Base-by-base conservation (phyloP, 2,797 vertebrate genomes). In the Leptatherina wallacei region DNA sequence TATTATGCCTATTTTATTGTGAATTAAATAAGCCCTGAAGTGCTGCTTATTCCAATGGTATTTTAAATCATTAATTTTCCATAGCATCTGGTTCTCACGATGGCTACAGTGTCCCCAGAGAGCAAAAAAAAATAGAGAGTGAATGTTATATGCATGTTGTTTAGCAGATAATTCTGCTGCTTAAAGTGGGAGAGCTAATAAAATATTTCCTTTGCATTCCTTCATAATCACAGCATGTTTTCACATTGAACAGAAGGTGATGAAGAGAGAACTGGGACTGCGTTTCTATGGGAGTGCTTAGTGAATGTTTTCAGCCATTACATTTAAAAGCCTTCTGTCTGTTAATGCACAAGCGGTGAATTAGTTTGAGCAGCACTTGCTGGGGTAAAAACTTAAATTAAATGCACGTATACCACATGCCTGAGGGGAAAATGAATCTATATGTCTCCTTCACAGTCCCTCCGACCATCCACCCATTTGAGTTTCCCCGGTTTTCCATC, bases 401-500 rank as follows among this genome's bases (percentile, higher is more conserved):
- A 33, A 38, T 22, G 0, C 27, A 12, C 49, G 29, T 68, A 63
- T 61, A 32, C 1, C 12, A 30, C n/a, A 47, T 63, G 24, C 20
- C 62, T 71, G 3, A 64, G 32, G 8, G 42, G 4, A 52, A 69
- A 60, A 52, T 49, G 1, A 32, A 13, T 47, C 22, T 71, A 11
- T 35, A 61, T 55, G 0, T 82, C 40, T 85, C 69, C 16, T 77
- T 63, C 66, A 14, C 94, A 99, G 98, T 99, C 24, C 98, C 98
- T 0, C 98, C 98, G 20, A 98, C 96, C 79, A 99, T 99, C 89
- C 98, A 99, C 65, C 98, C 98, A 0, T 99, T 99, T 5, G 98
- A 99, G 92, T 98, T 98, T 80, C 98, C 97, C 0, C 95, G 96
- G 22, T 99, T 98, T 91, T 99, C 98, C 87, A 99, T 99, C 0